phyloP scores from a whole-genome alignment of 2,888 invertebrate genomes.

The Electrophaes corylata region DNA sequence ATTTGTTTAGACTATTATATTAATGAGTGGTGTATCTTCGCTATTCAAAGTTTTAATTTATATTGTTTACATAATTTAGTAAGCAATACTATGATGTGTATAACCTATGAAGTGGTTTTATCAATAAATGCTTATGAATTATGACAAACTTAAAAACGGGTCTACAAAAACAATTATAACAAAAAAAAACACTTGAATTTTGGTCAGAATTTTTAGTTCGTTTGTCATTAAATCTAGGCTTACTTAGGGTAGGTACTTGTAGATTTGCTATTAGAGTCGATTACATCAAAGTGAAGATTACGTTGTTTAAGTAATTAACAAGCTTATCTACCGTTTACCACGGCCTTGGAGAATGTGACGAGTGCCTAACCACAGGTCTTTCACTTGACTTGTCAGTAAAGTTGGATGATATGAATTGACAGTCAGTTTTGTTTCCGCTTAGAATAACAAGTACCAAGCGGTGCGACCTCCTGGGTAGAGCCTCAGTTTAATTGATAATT shows the following conservation, averaged over 20 bases:
- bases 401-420: conserved; percentile 2
- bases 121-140: too few relatives aligned
- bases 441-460: conserved; percentile 46
- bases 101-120: too few relatives aligned
- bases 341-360: conserved; percentile 2
- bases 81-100: too few relatives aligned
- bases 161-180: not conserved
- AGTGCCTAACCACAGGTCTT: not conserved
- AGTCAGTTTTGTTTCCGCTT: conserved; percentile 30
- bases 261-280: not conserved
- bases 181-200: not conserved
- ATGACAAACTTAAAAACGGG: too few relatives aligned
- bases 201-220: too few relatives aligned
- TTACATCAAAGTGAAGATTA: conserved; percentile 7
- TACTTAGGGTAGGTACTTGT: not conserved
- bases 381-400: not conserved
- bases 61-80: too few relatives aligned
- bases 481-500: conserved; percentile 61
- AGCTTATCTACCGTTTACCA: conserved; percentile 3
- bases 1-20: too few relatives aligned
- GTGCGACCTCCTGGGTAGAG: conserved; percentile 43
- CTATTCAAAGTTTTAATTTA: too few relatives aligned
- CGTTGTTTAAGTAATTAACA: conserved; percentile 1
- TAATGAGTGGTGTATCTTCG: too few relatives aligned
- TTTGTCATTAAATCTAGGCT: not conserved